Conservation (phyloP, 2,113 vertebrate species). For the Malurus cyaneus region DNA sequence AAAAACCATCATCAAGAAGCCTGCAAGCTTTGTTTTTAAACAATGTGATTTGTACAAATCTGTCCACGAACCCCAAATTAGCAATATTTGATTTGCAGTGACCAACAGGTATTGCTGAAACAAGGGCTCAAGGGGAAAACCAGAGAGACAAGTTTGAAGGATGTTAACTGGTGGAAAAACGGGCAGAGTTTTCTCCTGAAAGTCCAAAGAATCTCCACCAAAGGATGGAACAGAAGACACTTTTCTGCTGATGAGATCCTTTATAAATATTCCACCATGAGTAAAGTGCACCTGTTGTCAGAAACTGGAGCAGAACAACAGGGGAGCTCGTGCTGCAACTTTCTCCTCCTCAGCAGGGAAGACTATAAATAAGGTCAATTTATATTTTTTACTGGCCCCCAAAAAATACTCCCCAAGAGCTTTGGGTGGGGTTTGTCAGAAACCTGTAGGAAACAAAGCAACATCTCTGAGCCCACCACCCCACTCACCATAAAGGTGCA, state of each 20-base stretch:
- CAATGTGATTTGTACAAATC: rapidly evolving
- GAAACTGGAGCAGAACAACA: background rate
- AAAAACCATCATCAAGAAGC: background rate
- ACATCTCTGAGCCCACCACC: background rate
- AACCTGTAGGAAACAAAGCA: background rate
- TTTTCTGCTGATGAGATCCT: background rate
- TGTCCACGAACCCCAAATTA: background rate
- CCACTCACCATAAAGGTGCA: background rate
- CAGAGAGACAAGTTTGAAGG: background rate
- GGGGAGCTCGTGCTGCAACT: background rate
- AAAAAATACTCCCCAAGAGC: background rate
- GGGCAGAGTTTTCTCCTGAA: background rate
- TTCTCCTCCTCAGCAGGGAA: background rate
- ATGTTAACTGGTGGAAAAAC: background rate
- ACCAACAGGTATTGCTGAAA: background rate
- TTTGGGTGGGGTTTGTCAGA: rapidly evolving
- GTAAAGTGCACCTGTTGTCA: background rate
- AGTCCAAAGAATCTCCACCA: background rate
- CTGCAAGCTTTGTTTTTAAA: background rate
- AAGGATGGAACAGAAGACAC: background rate
- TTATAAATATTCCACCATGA: background rate
- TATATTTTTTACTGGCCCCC: background rate
- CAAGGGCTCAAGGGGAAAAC: background rate
- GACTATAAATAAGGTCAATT: background rate
- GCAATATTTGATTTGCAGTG: background rate